Evolutionary conservation across 2,113 vertebrate genomes (phyloP).

Genomic region (Nothobranchius furzeri): DNA sequence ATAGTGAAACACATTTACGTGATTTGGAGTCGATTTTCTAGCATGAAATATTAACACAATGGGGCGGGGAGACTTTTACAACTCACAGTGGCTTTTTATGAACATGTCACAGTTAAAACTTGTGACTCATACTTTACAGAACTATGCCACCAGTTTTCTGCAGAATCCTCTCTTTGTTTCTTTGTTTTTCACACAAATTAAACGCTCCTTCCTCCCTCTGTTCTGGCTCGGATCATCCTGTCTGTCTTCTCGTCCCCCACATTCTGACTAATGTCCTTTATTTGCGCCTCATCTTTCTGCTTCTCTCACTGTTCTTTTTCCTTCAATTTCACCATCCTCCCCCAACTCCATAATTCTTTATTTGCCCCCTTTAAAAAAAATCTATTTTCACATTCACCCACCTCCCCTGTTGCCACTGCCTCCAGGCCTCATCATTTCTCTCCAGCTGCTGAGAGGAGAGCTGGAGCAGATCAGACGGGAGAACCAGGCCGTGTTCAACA

Average conservation of each 20-base stretch:
- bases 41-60: slow-evolving; percentile 24
- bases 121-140: slow-evolving; percentile 43
- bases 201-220: slow-evolving; percentile 22
- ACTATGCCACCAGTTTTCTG: slow-evolving; percentile 35
- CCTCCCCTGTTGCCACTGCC: slow-evolving; percentile 23
- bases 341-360: slow-evolving; percentile 29
- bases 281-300: slow-evolving; percentile 40
- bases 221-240: slow-evolving; percentile 45
- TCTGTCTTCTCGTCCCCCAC: slow-evolving; percentile 66
- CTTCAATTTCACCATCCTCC: slow-evolving; percentile 23
- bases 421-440: slow-evolving; percentile 93
- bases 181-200: slow-evolving; percentile 21
- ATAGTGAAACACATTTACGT: too few species aligned
- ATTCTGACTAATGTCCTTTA: slow-evolving; percentile 73
- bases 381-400: neutral
- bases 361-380: slow-evolving; percentile 9
- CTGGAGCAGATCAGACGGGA: slow-evolving; percentile 95
- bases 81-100: slow-evolving; percentile 21
- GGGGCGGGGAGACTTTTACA: neutral
- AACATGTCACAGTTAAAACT: slow-evolving; percentile 25
- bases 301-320: slow-evolving; percentile 18
- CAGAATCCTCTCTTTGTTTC: slow-evolving; percentile 20
- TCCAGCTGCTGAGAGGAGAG: slow-evolving; percentile 93
- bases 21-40: neutral
- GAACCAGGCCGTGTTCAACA: slow-evolving; percentile 91